These are phyloP conservation scores for Cyrtorhinus lividipennis DNA, from an alignment of 1,140 invertebrate genomes.

Conservation along the genomic window DNA sequence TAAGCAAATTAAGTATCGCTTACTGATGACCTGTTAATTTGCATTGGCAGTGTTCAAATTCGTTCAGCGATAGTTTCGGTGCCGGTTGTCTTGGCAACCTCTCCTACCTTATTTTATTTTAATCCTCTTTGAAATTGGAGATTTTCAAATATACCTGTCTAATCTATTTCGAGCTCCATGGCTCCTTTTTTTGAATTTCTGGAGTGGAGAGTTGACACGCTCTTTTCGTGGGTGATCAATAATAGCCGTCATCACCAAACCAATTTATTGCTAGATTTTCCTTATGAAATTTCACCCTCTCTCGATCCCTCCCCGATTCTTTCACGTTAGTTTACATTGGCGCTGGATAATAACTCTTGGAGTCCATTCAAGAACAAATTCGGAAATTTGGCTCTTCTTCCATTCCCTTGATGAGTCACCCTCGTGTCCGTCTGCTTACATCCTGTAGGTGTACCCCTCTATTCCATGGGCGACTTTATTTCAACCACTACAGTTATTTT, in stretches of 20 bases:
- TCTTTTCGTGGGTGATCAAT: no score
- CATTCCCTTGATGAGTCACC: not conserved
- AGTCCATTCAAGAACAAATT: not conserved
- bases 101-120: not conserved
- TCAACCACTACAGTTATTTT: no score
- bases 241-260: no score
- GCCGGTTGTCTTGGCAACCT: not conserved
- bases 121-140: constrained; percentile 8
- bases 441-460: not conserved
- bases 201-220: not conserved
- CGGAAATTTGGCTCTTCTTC: not conserved
- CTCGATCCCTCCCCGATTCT: no score
- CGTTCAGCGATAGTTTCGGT: no score
- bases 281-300: no score
- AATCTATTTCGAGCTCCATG: not conserved
- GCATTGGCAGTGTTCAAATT: no score
- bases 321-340: not conserved
- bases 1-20: no score
- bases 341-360: not conserved
- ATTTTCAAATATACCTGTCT: constrained; percentile 5
- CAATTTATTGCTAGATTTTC: no score
- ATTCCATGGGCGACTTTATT: no score
- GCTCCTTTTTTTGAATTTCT: no score
- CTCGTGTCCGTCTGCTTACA: not conserved
- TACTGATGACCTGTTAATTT: no score